These are phyloP conservation scores for Osmoderma eremita DNA, from an alignment of 2,888 invertebrate species.

Conservation along the genomic window DNA sequence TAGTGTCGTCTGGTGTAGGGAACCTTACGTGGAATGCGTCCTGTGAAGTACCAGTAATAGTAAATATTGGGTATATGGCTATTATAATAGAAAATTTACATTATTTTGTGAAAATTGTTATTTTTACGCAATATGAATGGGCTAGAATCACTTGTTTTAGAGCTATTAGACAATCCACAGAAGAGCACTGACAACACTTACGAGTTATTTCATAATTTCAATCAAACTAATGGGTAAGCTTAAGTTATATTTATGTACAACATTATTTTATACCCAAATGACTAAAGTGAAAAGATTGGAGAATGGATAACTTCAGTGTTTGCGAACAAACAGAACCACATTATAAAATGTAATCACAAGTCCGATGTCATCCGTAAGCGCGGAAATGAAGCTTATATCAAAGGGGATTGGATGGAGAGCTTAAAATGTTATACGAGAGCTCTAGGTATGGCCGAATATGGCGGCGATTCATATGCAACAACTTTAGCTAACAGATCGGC, in stretches of 20 bases:
- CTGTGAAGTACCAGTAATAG: too few species aligned
- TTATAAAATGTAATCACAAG: slow-evolving; percentile 6
- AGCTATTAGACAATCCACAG: background rate
- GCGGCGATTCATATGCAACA: slow-evolving; percentile 69
- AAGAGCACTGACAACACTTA: slow-evolving; percentile 3
- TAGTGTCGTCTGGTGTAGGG: too few species aligned
- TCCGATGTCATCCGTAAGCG: slow-evolving; percentile 32
- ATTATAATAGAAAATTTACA: too few species aligned
- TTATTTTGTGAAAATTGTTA: background rate
- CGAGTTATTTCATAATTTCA: slow-evolving; percentile 14
- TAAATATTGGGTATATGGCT: too few species aligned
- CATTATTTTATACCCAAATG: background rate
- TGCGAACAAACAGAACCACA: background rate
- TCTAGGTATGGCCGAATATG: slow-evolving; percentile 68
- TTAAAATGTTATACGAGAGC: slow-evolving; percentile 71
- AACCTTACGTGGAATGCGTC: too few species aligned
- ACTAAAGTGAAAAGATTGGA: background rate
- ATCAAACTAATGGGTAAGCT: slow-evolving; percentile 7
- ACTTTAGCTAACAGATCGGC: slow-evolving; percentile 79
- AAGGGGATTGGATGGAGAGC: slow-evolving; percentile 23
- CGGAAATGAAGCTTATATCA: slow-evolving; percentile 34
- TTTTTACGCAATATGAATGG: slow-evolving; percentile 8
- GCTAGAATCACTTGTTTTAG: background rate
- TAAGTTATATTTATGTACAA: background rate
- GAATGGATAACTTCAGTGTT: slow-evolving; percentile 1